Base-by-base conservation (phyloP, 2,797 vertebrate species). In the Melanogrammus aeglefinus region DNA sequence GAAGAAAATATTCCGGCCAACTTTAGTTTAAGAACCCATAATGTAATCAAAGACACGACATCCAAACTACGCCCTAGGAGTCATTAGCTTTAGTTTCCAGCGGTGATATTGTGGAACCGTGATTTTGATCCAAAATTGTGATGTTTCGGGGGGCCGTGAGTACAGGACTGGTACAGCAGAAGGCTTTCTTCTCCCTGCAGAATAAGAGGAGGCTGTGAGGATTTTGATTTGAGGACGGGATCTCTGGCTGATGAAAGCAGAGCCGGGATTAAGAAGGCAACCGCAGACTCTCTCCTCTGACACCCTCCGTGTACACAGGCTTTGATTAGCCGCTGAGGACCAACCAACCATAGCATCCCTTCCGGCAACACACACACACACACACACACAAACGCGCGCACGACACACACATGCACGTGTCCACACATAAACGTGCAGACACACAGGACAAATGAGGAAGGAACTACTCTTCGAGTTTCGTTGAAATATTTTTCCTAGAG, bases 241-340 rank as follows among this genome's bases (percentile, higher is more conserved):
- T 91, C 84, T 79, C 78, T 76, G 66, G 78, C 77, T 83, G 83
- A 89, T 84, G 81, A 86, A 85, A 89, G 84, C 84, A 84, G 82
- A 84, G 83, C 70, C 75, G 76, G 81, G 76, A 86, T 47, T 47
- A 12, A 14, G 9, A 14, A 10, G 10, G 41, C 41, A 47, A 47
- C 41, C 10, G 41, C 13, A 14, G 41, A 47, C 41, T 10, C 41
- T 47, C 41, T 47, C 41, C 41, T 47, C 10, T 47, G 41, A 47
- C 41, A 14, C 9, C 10, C 41, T 5, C 41, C 41, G 13, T 47
- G 9, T 47, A 47, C 41, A 47, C 41, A 47, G 41, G 9, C 41
- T 47, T 47, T 47, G 41, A 47, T 47, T 47, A 47, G 41, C 41
- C 41, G 10, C 41, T 12, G 41, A 47, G 41, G 41, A 47, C 2